phyloP scores from a whole-genome alignment of 1,140 invertebrate genomes.

The Eulimnadia texana region DNA sequence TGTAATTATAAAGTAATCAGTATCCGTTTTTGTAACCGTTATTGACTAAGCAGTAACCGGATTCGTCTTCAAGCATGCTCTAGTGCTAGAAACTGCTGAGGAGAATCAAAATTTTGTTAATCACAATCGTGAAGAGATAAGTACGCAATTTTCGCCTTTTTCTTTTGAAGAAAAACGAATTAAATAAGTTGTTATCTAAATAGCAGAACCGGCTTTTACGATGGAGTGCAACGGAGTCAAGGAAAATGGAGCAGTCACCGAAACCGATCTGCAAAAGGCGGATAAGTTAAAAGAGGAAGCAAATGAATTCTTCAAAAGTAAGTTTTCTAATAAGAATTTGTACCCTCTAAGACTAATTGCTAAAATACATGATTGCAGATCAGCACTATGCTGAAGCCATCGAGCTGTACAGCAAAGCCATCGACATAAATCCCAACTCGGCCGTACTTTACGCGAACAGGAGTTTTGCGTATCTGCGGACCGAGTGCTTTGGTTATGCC shows the following conservation, averaged over 20 bases:
- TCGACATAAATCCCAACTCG: slow-evolving; percentile 59
- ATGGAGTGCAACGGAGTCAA: not conserved
- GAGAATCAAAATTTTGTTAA: too few species aligned
- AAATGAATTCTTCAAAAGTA: slow-evolving; percentile 75
- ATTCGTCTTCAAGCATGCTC: too few species aligned
- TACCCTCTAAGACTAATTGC: slow-evolving; percentile 8
- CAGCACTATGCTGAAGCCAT: slow-evolving; percentile 80
- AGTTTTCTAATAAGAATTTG: slow-evolving; percentile 28
- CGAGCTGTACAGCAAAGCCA: slow-evolving; percentile 78
- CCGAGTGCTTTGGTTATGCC: slow-evolving; percentile 87
- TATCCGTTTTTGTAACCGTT: too few species aligned
- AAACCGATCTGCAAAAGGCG: slow-evolving; percentile 32
- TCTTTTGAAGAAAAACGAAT: too few species aligned
- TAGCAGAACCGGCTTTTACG: not conserved
- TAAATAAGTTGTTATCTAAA: too few species aligned
- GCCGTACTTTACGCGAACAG: slow-evolving; percentile 85
- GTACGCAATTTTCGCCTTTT: too few species aligned
- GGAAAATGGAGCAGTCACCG: not conserved
- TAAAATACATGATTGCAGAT: slow-evolving; percentile 63
- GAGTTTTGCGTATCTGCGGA: slow-evolving; percentile 83
- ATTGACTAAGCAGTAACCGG: too few species aligned
- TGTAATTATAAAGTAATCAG: too few species aligned
- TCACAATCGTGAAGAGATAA: too few species aligned
- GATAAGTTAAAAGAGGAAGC: slow-evolving; percentile 67
- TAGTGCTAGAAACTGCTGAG: too few species aligned